These are phyloP conservation scores for Ibycter americanus DNA, from an alignment of 2,797 vertebrate genomes.

Conservation along the genomic window DNA sequence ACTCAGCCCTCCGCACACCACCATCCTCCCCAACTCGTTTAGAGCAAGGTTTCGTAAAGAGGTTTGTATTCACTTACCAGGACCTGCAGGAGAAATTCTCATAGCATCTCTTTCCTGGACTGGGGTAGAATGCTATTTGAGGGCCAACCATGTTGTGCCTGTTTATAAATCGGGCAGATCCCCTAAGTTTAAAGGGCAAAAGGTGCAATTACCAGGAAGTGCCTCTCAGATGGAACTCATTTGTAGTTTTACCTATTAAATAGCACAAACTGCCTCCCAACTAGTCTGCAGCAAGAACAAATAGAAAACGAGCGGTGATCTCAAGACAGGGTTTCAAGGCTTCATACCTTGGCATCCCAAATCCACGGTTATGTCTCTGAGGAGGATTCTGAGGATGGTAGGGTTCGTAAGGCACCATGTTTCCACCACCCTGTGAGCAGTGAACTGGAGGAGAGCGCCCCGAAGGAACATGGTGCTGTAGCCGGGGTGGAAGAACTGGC, in stretches of 20 bases:
- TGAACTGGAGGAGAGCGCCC: constrained; percentile 55
- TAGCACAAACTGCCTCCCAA: not conserved
- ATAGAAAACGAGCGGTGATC: fast-evolving
- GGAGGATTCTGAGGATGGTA: constrained; percentile 78
- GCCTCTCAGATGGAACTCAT: not conserved
- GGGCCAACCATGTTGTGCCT: constrained; percentile 81
- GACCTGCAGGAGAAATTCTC: constrained; percentile 86
- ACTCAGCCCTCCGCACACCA: not conserved
- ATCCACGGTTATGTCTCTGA: constrained; percentile 77
- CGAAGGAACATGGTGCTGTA: constrained; percentile 75
- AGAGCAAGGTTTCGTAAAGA: not conserved
- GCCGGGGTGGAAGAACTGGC: constrained; percentile 78
- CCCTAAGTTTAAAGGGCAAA: constrained; percentile 48
- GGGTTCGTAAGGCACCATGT: constrained; percentile 77
- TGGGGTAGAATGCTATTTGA: constrained; percentile 83
- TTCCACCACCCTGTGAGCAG: constrained; percentile 44
- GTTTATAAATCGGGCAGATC: constrained; percentile 83
- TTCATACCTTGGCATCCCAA: constrained; percentile 83
- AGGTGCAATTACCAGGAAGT: not conserved
- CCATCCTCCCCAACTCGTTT: not conserved
- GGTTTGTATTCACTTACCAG: constrained; percentile 72
- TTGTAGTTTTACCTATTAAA: not conserved
- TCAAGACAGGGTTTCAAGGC: not conserved
- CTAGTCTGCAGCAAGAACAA: not conserved
- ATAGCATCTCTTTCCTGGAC: constrained; percentile 83